Percentiles rank a stretch among this genome's conserved stretches.
phyloP scores from a whole-genome alignment of 1,140 invertebrate genomes.

The Artemia franciscana region DNA sequence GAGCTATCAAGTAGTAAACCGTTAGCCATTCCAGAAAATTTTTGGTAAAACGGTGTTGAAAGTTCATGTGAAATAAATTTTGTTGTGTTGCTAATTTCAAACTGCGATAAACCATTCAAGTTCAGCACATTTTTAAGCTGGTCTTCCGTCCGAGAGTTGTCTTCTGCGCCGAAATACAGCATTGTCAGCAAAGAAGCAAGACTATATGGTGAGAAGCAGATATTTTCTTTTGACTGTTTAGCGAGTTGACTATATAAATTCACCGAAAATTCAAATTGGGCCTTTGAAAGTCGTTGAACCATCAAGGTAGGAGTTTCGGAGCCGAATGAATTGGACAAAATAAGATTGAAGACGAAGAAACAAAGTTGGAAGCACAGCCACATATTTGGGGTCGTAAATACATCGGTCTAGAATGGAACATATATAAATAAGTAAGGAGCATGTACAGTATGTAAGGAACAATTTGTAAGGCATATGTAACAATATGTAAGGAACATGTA shows the following conservation, averaged over 20 bases:
- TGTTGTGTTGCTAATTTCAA: not conserved
- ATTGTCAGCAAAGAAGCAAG: conserved; percentile 16
- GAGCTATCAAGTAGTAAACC: not conserved
- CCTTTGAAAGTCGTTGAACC: conserved; percentile 16
- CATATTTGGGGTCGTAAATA: not conserved
- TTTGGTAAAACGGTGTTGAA: not conserved
- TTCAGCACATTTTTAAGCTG: conserved; percentile 15
- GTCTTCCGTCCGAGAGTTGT: conserved; percentile 13
- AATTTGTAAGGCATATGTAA: too few relatives aligned
- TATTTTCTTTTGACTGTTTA: conserved; percentile 13
- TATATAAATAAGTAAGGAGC: too few relatives aligned
- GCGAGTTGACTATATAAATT: conserved; percentile 15
- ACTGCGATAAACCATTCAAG: conserved; percentile 10
- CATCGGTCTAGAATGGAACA: not conserved
- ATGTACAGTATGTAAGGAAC: too few relatives aligned
- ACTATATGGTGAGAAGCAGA: conserved; percentile 17
- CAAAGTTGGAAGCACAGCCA: not conserved
- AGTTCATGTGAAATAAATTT: not conserved
- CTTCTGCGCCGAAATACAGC: conserved; percentile 16
- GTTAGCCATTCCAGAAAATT: not conserved
- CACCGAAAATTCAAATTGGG: conserved; percentile 18
- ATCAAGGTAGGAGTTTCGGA: not conserved
- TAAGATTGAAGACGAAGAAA: not conserved
- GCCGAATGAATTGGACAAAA: not conserved
- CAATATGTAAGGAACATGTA: too few relatives aligned